Base-by-base conservation (phyloP, 1,140 invertebrate genomes). In the Panagrolaimus sp. region DNA sequence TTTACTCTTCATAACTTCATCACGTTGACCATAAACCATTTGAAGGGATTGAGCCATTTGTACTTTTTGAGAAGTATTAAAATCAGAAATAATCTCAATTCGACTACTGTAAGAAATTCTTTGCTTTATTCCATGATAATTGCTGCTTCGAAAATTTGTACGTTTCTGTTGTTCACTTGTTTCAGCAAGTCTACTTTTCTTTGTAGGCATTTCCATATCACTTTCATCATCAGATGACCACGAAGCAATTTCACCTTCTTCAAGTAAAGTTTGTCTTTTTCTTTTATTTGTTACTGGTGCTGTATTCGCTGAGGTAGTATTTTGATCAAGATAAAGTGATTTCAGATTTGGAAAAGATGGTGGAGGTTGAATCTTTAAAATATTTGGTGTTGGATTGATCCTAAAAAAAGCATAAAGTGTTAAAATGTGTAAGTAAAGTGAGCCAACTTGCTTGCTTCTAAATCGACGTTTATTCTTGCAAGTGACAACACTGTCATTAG, bases 161-260 rank as follows among this genome's bases (percentile, higher is more conserved):
- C 51, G 51, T 13, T n/a, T n/a, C n/a, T 16, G 51, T 57, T 57
- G 51, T 11, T 20, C 51, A 20, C 51, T 14, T 14, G 27, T 27
- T 11, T 13, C 51, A 57, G 51, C 27, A 27, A 14, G 51, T 25
- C 8, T 20, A 27, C 20, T 27, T 57, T 57, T 57, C 14, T 4
- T 16, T 20, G n/a, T 14, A 25, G 3, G 11, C n/a, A 9, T 13
- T 11, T 25, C 20, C 4, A 25, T 16, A 16, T 57, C 51, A 25
- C 27, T 27, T 5, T 20, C 51, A 38, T 38, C 31, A 27, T 14
- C n/a, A 20, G 11, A 20, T 11, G 13, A n/a, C 20, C 20, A 57
- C 2, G 51, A 25, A 5, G 51, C 20, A 16, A 57, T 57, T 57
- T 57, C 51, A 27, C 51, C 51, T 57, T 57, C 51, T 57, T 57